Evolutionary conservation across 1,140 invertebrate genomes (phyloP).

Genomic region (Araneus ventricosus): DNA sequence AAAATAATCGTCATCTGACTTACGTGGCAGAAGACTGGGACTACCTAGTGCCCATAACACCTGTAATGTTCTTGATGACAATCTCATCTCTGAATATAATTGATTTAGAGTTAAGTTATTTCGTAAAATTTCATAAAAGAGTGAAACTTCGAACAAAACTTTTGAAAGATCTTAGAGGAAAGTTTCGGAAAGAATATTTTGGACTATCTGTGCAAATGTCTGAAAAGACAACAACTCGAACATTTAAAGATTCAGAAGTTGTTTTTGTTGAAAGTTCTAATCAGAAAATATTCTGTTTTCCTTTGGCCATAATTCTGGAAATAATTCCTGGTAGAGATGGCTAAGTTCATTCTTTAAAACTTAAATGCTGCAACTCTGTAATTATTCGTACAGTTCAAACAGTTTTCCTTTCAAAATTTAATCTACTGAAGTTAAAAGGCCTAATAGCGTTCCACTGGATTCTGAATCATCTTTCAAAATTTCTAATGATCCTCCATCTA

Average conservation of each 20-base stretch:
- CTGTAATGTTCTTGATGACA: conserved; percentile 20
- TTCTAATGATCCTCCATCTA: too few relatives aligned
- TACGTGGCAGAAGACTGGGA: conserved; percentile 47
- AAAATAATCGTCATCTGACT: conserved; percentile 77
- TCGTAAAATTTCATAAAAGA: not conserved
- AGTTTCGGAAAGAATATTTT: conserved; percentile 48
- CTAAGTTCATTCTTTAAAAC: not conserved
- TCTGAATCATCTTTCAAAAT: too few relatives aligned
- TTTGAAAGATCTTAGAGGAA: conserved; percentile 12
- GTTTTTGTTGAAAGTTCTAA: not conserved
- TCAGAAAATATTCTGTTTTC: not conserved
- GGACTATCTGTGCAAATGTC: not conserved
- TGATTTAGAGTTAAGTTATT: conserved; percentile 1
- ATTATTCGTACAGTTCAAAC: conserved; percentile 10
- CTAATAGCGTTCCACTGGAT: too few relatives aligned
- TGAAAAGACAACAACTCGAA: not conserved
- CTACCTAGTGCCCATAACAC: not conserved
- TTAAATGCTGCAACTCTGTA: not conserved
- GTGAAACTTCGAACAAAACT: not conserved
- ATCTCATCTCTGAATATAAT: not conserved
- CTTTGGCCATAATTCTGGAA: not conserved
- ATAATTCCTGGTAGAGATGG: not conserved
- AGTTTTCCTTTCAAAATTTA: not conserved
- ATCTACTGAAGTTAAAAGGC: too few relatives aligned
- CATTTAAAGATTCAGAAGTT: not conserved